phyloP scores from a whole-genome alignment of 2,113 vertebrate genomes.

The Sinocyclocheilus maitianheensis region DNA sequence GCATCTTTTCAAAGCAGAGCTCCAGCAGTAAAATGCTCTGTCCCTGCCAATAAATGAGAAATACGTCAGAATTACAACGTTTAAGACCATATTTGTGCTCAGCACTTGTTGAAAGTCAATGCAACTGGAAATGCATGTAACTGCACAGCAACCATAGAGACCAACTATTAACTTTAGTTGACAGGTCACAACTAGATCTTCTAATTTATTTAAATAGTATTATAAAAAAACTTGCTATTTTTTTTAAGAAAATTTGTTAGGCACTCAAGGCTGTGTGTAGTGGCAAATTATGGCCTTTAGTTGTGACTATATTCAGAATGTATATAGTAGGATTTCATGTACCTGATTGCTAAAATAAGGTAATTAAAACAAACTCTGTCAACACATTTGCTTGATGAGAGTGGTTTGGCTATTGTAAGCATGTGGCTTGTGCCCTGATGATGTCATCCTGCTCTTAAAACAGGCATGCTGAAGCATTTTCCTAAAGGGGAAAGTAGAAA shows the following conservation, averaged over 20 bases:
- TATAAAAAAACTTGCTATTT: not conserved
- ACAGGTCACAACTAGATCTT: not conserved
- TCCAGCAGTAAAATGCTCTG: not conserved
- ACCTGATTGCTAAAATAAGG: not conserved
- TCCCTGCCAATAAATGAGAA: not conserved
- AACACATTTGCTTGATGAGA: not conserved
- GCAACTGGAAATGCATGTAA: not conserved
- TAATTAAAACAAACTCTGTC: not conserved
- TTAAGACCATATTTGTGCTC: not conserved
- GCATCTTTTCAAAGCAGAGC: not conserved
- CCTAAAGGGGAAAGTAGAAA: not conserved
- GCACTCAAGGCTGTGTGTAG: not conserved
- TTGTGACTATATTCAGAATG: not conserved
- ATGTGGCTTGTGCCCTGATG: not conserved
- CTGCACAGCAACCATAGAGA: not conserved
- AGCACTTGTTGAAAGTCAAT: not conserved
- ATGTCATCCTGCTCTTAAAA: not conserved
- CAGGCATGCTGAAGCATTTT: constrained; percentile 4
- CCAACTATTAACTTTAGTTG: not conserved
- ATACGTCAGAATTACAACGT: not conserved
- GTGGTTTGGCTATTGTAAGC: not conserved
- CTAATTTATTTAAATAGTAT: not conserved
- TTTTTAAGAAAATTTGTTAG: no score
- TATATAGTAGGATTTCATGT: not conserved
- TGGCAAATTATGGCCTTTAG: not conserved